Conservation (phyloP, 2,113 vertebrate species). For the Dromas ardeola region DNA sequence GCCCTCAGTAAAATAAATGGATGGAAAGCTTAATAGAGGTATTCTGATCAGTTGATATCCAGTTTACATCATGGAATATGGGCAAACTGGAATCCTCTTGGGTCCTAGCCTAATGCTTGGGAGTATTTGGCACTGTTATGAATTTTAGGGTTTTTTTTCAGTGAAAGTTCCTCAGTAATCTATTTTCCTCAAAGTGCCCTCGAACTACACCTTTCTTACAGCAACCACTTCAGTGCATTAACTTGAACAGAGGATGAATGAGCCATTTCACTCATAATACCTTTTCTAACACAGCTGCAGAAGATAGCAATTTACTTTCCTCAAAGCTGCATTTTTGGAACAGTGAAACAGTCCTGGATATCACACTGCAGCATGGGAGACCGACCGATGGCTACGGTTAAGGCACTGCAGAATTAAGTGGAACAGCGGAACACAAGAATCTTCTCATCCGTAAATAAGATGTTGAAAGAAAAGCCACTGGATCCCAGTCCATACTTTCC, state of each 20-base stretch:
- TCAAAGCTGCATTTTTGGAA: neutral
- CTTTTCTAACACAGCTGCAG: neutral
- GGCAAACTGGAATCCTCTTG: neutral
- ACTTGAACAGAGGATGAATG: neutral
- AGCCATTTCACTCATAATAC: neutral
- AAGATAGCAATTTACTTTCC: neutral
- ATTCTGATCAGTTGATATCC: neutral
- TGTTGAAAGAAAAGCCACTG: neutral
- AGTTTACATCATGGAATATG: neutral
- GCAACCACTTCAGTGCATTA: neutral
- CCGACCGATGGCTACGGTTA: neutral
- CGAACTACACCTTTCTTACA: neutral
- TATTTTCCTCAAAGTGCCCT: neutral
- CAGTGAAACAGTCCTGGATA: neutral
- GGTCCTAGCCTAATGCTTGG: neutral
- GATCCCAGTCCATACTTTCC: neutral
- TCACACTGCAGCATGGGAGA: neutral
- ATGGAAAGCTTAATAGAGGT: neutral
- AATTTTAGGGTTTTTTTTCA: neutral
- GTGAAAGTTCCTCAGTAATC: neutral
- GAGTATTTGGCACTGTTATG: neutral
- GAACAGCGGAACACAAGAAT: neutral
- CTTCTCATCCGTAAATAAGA: neutral
- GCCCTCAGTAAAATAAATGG: conserved; percentile 17
- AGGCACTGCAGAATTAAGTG: neutral